Percentiles rank a stretch among this genome's conserved stretches.
Evolutionary conservation across 2,888 invertebrate species (phyloP).

Genomic region (Pristionchus exspectatus): DNA sequence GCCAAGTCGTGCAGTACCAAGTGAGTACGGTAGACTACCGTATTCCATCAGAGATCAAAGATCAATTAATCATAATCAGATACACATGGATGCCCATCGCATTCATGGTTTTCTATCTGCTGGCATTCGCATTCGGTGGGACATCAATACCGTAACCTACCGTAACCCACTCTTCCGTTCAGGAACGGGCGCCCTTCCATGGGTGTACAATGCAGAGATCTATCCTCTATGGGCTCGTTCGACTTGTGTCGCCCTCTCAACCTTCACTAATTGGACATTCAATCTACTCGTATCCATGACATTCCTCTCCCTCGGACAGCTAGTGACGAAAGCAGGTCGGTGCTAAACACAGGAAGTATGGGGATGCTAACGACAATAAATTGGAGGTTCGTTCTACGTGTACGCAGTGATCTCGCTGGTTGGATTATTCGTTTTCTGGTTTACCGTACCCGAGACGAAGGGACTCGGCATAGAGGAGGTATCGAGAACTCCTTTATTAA

Average conservation of each 20-base stretch:
- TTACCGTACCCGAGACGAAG: conserved; percentile 38
- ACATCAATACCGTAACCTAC: neutral
- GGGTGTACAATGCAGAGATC: conserved; percentile 83
- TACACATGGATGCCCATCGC: conserved; percentile 78
- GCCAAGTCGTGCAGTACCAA: conserved; percentile 34
- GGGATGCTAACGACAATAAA: neutral
- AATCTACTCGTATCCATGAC: conserved; percentile 82
- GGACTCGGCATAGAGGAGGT: conserved; percentile 50
- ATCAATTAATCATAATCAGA: conserved; percentile 58
- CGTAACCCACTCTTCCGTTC: neutral
- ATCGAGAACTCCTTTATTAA: neutral
- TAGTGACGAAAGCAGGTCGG: conserved; percentile 70
- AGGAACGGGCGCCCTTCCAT: conserved; percentile 83
- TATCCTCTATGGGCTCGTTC: conserved; percentile 82
- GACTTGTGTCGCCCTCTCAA: conserved; percentile 79
- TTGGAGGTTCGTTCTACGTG: conserved; percentile 32
- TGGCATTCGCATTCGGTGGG: conserved; percentile 67
- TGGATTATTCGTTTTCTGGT: conserved; percentile 42
- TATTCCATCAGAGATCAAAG: conserved; percentile 8
- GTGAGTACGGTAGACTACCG: neutral
- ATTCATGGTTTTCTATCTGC: conserved; percentile 73
- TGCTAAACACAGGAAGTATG: conserved; percentile 7
- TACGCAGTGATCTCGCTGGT: conserved; percentile 39
- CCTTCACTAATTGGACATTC: conserved; percentile 81
- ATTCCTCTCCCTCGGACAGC: conserved; percentile 79